Conservation (phyloP, 2,113 vertebrate genomes). For the Corythornis madagascariensis region DNA sequence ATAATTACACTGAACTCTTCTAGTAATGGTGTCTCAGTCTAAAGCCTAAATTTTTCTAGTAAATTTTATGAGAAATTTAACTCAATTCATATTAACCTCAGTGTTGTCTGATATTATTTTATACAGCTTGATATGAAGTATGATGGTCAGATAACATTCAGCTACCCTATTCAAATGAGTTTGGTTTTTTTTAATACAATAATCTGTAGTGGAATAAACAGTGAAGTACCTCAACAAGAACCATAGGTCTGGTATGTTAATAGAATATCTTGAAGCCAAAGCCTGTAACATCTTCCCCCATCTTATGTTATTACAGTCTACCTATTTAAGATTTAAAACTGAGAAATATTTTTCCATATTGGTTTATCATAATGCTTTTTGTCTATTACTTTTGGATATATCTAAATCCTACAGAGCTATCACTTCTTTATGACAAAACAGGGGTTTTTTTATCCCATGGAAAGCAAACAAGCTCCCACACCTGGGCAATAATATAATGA, state of each 20-base stretch:
- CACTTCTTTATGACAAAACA: neutral
- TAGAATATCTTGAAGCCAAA: neutral
- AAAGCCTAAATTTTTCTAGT: neutral
- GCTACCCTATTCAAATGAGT: neutral
- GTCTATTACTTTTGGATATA: neutral
- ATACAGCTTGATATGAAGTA: neutral
- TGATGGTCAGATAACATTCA: neutral
- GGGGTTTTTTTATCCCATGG: fast-evolving
- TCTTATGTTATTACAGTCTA: neutral
- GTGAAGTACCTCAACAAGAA: neutral
- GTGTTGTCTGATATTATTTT: neutral
- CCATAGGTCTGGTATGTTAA: neutral
- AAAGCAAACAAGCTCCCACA: neutral
- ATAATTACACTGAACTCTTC: neutral
- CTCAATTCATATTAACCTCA: neutral
- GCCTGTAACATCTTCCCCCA: neutral
- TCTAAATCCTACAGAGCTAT: neutral
- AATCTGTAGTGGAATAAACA: neutral
- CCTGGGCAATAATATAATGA: neutral
- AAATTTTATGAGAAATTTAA: neutral
- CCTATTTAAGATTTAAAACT: neutral
- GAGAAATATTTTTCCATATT: neutral
- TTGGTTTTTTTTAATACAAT: neutral
- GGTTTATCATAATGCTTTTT: neutral
- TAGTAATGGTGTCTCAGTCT: neutral